Evolutionary conservation across 1,140 invertebrate genomes (phyloP).

Genomic region (Brachionus koreanus): DNA sequence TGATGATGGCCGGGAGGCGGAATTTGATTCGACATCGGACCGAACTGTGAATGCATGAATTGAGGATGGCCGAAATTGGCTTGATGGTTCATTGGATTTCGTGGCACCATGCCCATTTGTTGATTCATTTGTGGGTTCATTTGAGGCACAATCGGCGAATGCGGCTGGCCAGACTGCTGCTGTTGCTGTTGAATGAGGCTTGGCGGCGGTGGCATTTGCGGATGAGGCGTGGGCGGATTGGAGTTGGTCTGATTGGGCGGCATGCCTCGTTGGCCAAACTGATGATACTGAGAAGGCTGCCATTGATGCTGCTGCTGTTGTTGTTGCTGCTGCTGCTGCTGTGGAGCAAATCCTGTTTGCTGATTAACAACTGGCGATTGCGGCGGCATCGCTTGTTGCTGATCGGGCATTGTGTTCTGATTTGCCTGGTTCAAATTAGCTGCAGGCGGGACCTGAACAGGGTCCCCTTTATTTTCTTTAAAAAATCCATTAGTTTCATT

Average conservation of each 20-base stretch:
- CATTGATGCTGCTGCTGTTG: background rate
- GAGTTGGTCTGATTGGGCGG: background rate
- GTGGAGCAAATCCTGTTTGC: background rate
- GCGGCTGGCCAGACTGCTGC: background rate
- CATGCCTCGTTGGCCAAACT: background rate
- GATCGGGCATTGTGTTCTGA: background rate
- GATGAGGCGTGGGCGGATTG: background rate
- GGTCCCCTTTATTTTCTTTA: slow-evolving; percentile 39
- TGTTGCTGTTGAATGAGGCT: background rate
- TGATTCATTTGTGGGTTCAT: background rate
- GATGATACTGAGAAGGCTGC: background rate
- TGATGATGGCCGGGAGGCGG: background rate
- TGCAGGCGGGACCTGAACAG: background rate
- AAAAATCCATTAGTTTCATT: background rate
- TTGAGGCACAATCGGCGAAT: background rate
- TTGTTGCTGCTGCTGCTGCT: background rate
- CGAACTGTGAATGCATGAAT: background rate
- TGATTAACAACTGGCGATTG: background rate
- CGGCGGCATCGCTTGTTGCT: background rate
- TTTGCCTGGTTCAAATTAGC: background rate
- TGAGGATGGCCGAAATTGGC: background rate
- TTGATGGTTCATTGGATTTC: background rate
- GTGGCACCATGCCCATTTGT: background rate
- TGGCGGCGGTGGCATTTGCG: slow-evolving; percentile 35
- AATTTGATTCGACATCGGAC: background rate